Evolutionary conservation across 2,888 invertebrate genomes (phyloP).

Genomic region (Strigamia maritima): DNA sequence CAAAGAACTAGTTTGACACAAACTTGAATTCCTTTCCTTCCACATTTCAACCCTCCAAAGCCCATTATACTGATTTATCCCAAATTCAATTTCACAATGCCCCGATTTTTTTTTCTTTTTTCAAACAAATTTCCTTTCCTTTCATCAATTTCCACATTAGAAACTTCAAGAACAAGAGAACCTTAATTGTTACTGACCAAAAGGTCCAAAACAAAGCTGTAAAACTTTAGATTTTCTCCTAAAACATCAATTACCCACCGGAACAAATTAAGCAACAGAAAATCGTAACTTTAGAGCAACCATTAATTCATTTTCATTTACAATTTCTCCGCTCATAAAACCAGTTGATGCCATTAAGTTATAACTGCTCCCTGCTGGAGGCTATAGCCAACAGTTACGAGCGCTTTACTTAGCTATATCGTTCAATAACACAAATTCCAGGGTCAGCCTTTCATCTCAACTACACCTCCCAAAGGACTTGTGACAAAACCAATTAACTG

Average conservation of each 20-base stretch:
- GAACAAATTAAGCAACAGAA: too few species aligned
- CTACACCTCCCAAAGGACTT: too few species aligned
- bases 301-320: background rate
- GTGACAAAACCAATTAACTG: too few species aligned
- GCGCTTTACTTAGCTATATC: background rate
- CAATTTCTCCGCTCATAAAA: background rate
- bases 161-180: too few species aligned
- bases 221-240: too few species aligned
- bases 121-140: background rate
- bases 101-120: background rate
- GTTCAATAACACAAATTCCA: background rate
- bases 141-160: too few species aligned
- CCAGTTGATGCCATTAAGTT: background rate
- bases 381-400: background rate
- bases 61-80: constrained; percentile 12
- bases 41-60: background rate
- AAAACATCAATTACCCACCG: too few species aligned
- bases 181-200: too few species aligned
- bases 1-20: constrained; percentile 20
- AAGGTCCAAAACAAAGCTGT: too few species aligned
- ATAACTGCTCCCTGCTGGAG: background rate
- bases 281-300: background rate
- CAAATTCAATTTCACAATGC: background rate
- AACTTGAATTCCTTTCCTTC: constrained; percentile 4
- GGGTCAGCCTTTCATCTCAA: background rate